Conservation (phyloP, 2,888 invertebrate genomes). For the Volucella inflata region DNA sequence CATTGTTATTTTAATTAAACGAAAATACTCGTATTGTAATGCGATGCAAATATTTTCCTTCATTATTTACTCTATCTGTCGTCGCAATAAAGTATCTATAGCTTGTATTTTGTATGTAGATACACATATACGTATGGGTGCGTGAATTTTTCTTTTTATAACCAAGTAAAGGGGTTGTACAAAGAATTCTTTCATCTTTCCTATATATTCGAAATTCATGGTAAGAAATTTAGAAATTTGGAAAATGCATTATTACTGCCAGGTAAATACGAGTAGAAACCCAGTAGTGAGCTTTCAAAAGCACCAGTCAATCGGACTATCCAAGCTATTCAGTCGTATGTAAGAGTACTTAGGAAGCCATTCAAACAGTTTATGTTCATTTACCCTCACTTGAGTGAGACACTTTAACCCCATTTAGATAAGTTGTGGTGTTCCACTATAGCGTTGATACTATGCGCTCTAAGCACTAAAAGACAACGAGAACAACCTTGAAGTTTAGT, state of each 20-base stretch:
- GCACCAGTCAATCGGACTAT: constrained; percentile 72
- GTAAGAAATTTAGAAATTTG: background rate
- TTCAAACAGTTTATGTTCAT: constrained; percentile 57
- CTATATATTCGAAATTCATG: constrained; percentile 21
- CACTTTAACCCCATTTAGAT: constrained; percentile 71
- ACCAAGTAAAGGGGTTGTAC: constrained; percentile 58
- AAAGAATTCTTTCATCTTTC: constrained; percentile 49
- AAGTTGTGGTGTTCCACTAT: constrained; percentile 52
- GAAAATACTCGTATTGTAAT: constrained; percentile 77
- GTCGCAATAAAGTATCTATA: constrained; percentile 67
- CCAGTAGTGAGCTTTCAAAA: constrained; percentile 37
- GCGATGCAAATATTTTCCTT: constrained; percentile 78
- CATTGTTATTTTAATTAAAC: constrained; percentile 78
- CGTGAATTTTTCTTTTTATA: constrained; percentile 2
- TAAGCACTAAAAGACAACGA: constrained; percentile 39
- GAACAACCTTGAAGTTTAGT: constrained; percentile 66
- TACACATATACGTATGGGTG: background rate
- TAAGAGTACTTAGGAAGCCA: constrained; percentile 59
- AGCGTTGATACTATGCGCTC: background rate
- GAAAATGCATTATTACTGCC: constrained; percentile 21
- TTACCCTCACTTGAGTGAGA: constrained; percentile 59
- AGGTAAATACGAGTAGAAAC: background rate
- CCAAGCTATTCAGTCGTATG: constrained; percentile 11
- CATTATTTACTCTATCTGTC: constrained; percentile 76
- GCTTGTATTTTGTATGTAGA: background rate